Percentiles rank a stretch among this genome's conserved stretches.
These are phyloP conservation scores for Eutrigla gurnardus DNA, from an alignment of 2,797 vertebrate genomes.

Conservation along the genomic window DNA sequence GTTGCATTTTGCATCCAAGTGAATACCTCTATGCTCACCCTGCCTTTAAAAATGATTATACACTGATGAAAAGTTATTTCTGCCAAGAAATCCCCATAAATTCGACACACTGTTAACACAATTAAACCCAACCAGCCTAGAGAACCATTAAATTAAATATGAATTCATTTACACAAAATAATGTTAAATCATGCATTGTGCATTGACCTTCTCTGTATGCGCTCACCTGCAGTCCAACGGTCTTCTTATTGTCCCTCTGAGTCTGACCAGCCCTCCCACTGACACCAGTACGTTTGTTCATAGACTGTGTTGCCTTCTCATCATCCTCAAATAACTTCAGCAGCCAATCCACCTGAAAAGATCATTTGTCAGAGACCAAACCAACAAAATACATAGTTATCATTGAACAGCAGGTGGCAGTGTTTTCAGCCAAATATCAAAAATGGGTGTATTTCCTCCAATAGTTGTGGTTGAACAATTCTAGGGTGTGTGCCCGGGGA, in stretches of 20 bases:
- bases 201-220: neutral
- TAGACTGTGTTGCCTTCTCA: slow-evolving; percentile 81
- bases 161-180: neutral
- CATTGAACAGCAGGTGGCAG: slow-evolving; percentile 75
- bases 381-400: neutral
- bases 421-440: slow-evolving; percentile 42
- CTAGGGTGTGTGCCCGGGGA: slow-evolving; percentile 60
- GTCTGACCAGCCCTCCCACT: slow-evolving; percentile 78
- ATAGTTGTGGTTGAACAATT: slow-evolving; percentile 69
- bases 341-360: slow-evolving; percentile 90
- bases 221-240: slow-evolving; percentile 95
- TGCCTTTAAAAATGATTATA: no score
- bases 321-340: slow-evolving; percentile 93
- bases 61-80: no score
- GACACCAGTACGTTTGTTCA: slow-evolving; percentile 77
- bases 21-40: no score
- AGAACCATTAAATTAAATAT: neutral
- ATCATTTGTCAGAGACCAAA: neutral
- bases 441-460: slow-evolving; percentile 53
- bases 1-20: no score
- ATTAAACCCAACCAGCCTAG: neutral
- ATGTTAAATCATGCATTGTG: neutral
- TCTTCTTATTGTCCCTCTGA: slow-evolving; percentile 93
- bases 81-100: no score
- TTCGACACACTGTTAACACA: neutral